A percentile compares a stretch with the other conserved stretches of the same genome.
Conservation (phyloP, 2,888 invertebrate species). For the Prionchulus punctatus region DNA sequence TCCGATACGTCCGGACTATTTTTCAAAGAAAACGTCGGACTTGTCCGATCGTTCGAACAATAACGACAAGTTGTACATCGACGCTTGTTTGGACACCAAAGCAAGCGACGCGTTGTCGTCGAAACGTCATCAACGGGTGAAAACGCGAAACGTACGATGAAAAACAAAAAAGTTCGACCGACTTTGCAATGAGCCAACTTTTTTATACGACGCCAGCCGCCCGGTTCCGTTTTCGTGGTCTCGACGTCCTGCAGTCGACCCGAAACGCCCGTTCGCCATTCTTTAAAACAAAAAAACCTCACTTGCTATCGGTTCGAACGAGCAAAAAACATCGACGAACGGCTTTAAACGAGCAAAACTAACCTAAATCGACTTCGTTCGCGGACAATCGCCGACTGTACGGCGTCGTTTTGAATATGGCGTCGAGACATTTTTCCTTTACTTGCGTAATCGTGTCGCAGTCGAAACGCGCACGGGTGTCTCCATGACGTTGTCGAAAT, state of each 20-base stretch:
- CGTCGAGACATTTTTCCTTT: constrained; percentile 93
- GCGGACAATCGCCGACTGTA: constrained; percentile 85
- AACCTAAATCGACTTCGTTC: constrained; percentile 84
- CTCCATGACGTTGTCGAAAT: constrained; percentile 12
- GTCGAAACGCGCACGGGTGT: constrained; percentile 77
- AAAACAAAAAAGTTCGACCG: too few relatives aligned
- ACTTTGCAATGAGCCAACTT: constrained; percentile 85
- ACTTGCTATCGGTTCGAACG: too few relatives aligned
- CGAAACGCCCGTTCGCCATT: constrained; percentile 86
- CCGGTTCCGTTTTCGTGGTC: constrained; percentile 73
- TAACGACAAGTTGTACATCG: constrained; percentile 51
- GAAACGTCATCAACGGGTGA: too few relatives aligned
- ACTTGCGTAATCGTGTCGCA: constrained; percentile 98
- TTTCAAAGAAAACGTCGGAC: constrained; percentile 63
- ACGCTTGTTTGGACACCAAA: constrained; percentile 74
- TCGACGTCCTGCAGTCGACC: constrained; percentile 83
- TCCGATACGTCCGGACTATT: too few relatives aligned
- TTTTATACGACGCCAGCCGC: constrained; percentile 91
- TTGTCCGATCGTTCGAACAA: constrained; percentile 84
- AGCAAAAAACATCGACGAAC: too few relatives aligned
- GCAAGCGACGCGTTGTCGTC: constrained; percentile 81
- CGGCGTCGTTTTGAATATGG: constrained; percentile 87
- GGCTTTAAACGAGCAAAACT: too few relatives aligned
- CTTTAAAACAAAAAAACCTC: too few relatives aligned
- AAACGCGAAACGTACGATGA: too few relatives aligned